These are phyloP conservation scores for Sarcophilus harrisii DNA, from an alignment of 2,797 vertebrate genomes.

Conservation along the genomic window DNA sequence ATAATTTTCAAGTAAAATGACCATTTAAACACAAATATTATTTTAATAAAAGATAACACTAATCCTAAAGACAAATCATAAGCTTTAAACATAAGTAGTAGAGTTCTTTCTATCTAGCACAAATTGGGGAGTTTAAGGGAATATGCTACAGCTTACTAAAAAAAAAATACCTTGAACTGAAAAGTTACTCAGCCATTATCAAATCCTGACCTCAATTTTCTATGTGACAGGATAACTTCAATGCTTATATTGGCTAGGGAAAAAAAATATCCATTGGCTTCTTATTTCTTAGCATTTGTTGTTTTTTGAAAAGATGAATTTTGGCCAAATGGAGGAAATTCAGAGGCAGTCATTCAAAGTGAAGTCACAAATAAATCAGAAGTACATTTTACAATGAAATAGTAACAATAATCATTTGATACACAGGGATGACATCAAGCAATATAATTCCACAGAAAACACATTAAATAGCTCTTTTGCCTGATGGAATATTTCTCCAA, in stretches of 20 bases:
- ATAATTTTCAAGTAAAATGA: not conserved
- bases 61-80: constrained; percentile 10
- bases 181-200: not conserved
- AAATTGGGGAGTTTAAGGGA: not conserved
- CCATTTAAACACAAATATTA: not conserved
- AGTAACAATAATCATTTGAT: not conserved
- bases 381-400: not conserved
- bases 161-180: not conserved
- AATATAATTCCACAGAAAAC: not conserved
- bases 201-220: not conserved
- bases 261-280: not conserved
- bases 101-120: not conserved
- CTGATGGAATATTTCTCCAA: not conserved
- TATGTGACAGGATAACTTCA: not conserved
- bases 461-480: not conserved
- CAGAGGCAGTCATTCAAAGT: not conserved
- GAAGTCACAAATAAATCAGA: not conserved
- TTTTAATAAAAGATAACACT: not conserved
- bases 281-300: not conserved
- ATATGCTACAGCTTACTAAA: not conserved
- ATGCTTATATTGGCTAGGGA: not conserved
- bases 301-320: not conserved
- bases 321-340: not conserved
- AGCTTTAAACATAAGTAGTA: not conserved
- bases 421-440: not conserved